Evolutionary conservation across 1,140 invertebrate species (phyloP).

Genomic region (Habropoda laboriosa): DNA sequence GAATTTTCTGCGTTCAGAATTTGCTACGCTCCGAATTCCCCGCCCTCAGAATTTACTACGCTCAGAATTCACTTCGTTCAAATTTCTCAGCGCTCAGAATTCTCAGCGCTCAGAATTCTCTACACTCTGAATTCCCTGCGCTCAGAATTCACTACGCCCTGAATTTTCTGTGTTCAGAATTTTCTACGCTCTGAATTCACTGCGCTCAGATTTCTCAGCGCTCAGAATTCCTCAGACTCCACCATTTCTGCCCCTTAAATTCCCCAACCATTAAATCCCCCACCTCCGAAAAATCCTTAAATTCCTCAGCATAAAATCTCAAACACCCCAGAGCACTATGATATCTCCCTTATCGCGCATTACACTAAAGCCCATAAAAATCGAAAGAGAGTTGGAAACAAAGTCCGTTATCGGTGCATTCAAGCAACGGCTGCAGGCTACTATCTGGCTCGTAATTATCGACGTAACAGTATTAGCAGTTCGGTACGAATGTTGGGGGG

Average conservation of each 20-base stretch:
- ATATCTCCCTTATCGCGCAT: no score
- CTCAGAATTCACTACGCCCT: no score
- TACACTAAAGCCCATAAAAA: neutral
- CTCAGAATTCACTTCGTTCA: no score
- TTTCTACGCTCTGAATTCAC: neutral
- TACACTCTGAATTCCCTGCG: no score
- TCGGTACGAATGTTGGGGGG: conserved; percentile 8
- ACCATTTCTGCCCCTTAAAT: neutral
- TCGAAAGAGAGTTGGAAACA: neutral
- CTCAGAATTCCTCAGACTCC: no score
- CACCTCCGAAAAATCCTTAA: neutral
- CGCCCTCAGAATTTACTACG: no score
- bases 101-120: neutral
- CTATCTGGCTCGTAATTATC: conserved; percentile 40
- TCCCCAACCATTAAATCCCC: neutral
- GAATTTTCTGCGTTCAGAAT: no score
- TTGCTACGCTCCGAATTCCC: no score
- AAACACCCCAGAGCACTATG: no score
- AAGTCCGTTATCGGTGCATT: neutral
- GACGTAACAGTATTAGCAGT: conserved; percentile 35
- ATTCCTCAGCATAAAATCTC: neutral
- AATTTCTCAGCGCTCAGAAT: no score
- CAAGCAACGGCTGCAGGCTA: neutral
- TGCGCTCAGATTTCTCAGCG: no score
- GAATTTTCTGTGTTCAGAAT: neutral